phyloP scores from a whole-genome alignment of 1,140 invertebrate genomes.

The Saxidomus purpurata region DNA sequence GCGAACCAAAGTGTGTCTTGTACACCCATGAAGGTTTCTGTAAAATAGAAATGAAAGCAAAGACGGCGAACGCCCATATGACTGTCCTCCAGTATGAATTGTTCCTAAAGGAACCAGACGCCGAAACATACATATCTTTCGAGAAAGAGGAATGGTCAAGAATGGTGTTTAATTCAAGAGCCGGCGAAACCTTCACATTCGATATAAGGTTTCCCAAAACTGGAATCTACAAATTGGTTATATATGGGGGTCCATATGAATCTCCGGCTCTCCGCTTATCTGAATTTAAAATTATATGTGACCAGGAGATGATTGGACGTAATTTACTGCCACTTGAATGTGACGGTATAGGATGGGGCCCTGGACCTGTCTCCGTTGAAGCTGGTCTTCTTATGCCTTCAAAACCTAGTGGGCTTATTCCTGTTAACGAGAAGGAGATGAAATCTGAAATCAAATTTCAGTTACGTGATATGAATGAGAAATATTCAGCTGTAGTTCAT shows the following conservation, averaged over 20 bases:
- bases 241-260: conserved; percentile 68
- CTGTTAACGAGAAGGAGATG: conserved; percentile 45
- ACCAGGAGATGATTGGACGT: background rate
- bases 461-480: background rate
- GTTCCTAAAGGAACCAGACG: conserved; percentile 38
- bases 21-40: conserved; percentile 30
- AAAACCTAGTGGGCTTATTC: conserved; percentile 60
- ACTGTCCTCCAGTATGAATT: conserved; percentile 66
- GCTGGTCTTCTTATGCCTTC: conserved; percentile 69
- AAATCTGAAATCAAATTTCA: conserved; percentile 56
- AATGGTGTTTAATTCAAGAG: conserved; percentile 68
- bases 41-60: conserved; percentile 59
- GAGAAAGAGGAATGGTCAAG: conserved; percentile 47
- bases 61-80: conserved; percentile 54
- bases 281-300: conserved; percentile 67
- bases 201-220: conserved; percentile 63
- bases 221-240: conserved; percentile 66
- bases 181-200: conserved; percentile 62
- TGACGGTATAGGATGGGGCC: conserved; percentile 67
- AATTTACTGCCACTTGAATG: conserved; percentile 63
- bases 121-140: conserved; percentile 24
- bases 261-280: conserved; percentile 35
- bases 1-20: conserved; percentile 54
- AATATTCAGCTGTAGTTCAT: conserved; percentile 10
- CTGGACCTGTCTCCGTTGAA: conserved; percentile 59